phyloP scores from a whole-genome alignment of 2,113 vertebrate genomes.

The Suricata suricatta region DNA sequence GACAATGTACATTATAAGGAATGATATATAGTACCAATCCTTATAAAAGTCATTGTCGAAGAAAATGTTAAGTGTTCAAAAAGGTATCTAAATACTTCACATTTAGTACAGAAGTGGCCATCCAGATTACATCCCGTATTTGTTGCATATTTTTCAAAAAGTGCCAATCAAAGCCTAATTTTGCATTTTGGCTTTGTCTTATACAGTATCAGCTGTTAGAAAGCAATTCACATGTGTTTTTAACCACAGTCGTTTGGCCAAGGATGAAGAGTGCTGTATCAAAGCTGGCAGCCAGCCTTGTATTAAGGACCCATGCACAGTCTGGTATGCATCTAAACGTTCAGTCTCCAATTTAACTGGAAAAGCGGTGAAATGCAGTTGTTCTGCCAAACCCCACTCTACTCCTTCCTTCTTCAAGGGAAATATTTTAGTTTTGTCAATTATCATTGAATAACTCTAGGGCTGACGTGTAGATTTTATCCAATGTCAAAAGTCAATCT shows the following conservation, averaged over 20 bases:
- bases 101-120: constrained; percentile 85
- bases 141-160: constrained; percentile 82
- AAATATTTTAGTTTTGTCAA: constrained; percentile 79
- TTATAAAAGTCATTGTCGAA: constrained; percentile 87
- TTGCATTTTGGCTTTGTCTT: constrained; percentile 73
- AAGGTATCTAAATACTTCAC: constrained; percentile 87
- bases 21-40: constrained; percentile 86
- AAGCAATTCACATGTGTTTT: constrained; percentile 81
- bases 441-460: constrained; percentile 76
- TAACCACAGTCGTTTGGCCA: constrained; percentile 82
- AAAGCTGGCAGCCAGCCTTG: constrained; percentile 76
- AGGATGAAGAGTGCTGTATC: constrained; percentile 73
- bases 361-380: constrained; percentile 85
- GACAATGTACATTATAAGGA: constrained; percentile 87
- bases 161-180: constrained; percentile 83
- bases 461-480: constrained; percentile 80
- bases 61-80: constrained; percentile 84
- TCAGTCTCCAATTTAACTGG: constrained; percentile 78
- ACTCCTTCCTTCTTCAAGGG: constrained; percentile 80
- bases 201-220: constrained; percentile 82
- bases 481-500: constrained; percentile 81
- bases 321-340: constrained; percentile 78
- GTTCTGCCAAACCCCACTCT: constrained; percentile 83
- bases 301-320: constrained; percentile 76
- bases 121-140: constrained; percentile 78